Conservation (phyloP, 2,888 invertebrate species). For the Nomada flava region DNA sequence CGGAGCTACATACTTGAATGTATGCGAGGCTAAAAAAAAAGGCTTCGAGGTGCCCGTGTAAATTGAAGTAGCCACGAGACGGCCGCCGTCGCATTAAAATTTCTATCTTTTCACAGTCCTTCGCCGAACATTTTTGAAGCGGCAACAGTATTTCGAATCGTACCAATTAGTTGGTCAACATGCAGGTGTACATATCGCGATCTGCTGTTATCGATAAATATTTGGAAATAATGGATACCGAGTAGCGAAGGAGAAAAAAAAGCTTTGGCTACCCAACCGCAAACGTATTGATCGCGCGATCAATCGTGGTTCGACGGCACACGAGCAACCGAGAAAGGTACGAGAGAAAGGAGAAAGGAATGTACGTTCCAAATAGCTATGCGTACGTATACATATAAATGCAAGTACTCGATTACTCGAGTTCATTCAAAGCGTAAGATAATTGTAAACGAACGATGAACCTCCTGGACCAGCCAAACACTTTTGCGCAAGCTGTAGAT, state of each 20-base stretch:
- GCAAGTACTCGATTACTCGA: not conserved
- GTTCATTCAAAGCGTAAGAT: not conserved
- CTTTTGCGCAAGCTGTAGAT: too few species aligned
- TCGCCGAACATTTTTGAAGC: not conserved
- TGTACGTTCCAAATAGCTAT: not conserved
- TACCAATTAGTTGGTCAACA: too few species aligned
- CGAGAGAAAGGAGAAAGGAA: constrained; percentile 34
- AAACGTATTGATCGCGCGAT: not conserved
- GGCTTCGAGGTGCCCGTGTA: too few species aligned
- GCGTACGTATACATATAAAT: too few species aligned
- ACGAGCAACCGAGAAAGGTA: not conserved
- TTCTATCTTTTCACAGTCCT: not conserved
- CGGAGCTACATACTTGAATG: too few species aligned
- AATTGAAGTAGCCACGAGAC: too few species aligned
- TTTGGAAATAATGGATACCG: not conserved
- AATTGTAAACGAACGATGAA: not conserved
- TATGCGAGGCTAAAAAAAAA: too few species aligned
- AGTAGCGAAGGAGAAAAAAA: not conserved
- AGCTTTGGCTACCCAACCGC: not conserved
- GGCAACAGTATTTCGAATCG: too few species aligned
- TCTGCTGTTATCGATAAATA: not conserved
- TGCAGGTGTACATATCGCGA: too few species aligned
- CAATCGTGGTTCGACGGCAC: not conserved
- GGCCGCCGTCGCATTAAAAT: not conserved
- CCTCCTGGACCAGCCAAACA: too few species aligned